Evolutionary conservation across 2,113 vertebrate species (phyloP).

Genomic region (Chloropsis hardwickii): DNA sequence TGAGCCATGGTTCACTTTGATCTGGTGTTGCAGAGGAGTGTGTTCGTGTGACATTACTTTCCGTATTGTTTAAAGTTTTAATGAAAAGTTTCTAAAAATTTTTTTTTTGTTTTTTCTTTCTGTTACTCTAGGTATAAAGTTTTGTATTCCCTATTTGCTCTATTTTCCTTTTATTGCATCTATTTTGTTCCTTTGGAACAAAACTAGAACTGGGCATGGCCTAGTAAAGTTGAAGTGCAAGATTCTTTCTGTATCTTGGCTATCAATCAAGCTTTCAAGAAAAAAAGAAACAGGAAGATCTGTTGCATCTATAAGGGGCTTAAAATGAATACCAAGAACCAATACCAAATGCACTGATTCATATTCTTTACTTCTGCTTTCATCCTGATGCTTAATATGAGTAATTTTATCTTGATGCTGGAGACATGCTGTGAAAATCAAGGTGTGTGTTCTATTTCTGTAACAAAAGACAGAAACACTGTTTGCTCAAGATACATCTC

Average conservation of each 20-base stretch:
- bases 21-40: neutral
- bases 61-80: neutral
- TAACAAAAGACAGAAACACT: neutral
- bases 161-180: neutral
- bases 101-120: neutral
- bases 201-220: neutral
- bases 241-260: neutral
- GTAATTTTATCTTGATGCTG: neutral
- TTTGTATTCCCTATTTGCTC: neutral
- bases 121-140: neutral
- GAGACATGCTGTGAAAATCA: neutral
- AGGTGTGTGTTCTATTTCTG: conserved; percentile 42
- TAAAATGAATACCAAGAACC: neutral
- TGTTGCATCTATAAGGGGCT: neutral
- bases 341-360: neutral
- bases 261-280: neutral
- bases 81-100: neutral
- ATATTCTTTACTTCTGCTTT: conserved; percentile 15
- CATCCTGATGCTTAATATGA: conserved; percentile 19
- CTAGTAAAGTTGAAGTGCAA: neutral
- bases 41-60: neutral
- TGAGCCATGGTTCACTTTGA: neutral
- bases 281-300: neutral
- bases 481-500: neutral
- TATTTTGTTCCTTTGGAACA: neutral